Percentiles rank a stretch among this genome's conserved stretches.
These are phyloP conservation scores for Strigamia transsilvanica DNA, from an alignment of 2,888 invertebrate genomes.

Conservation along the genomic window DNA sequence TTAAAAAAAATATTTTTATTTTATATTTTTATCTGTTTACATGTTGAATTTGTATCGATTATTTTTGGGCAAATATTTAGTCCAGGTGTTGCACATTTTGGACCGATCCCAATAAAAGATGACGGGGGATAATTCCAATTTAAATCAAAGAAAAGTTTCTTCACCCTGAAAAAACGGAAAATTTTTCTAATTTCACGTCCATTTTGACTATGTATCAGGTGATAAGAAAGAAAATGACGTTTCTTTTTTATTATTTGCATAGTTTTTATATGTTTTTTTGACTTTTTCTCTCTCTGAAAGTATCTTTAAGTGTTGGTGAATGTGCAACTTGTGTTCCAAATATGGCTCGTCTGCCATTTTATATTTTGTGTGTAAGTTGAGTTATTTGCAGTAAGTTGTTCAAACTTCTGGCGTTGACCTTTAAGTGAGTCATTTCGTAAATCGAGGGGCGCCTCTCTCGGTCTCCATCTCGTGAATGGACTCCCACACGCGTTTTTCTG, in stretches of 20 bases:
- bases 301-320: constrained; percentile 32
- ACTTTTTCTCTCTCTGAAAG: not conserved
- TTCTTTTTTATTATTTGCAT: not conserved
- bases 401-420: constrained; percentile 48
- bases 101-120: not conserved
- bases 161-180: too few relatives aligned
- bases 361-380: constrained; percentile 30
- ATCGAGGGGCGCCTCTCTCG: constrained; percentile 44
- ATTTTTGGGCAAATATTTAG: constrained; percentile 35
- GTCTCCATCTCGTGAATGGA: constrained; percentile 18
- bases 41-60: constrained; percentile 34
- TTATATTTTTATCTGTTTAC: not conserved
- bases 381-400: constrained; percentile 49
- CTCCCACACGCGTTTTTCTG: constrained; percentile 34
- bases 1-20: not conserved
- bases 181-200: not conserved
- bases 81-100: constrained; percentile 38
- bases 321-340: constrained; percentile 49
- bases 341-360: constrained; percentile 30
- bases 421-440: constrained; percentile 47
- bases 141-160: not conserved
- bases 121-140: not conserved
- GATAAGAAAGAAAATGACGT: too few relatives aligned
- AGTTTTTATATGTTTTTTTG: not conserved
- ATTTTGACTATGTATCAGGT: constrained; percentile 3